These are phyloP conservation scores for Drosophila carrolli DNA, from an alignment of 1,140 invertebrate genomes.

Conservation along the genomic window DNA sequence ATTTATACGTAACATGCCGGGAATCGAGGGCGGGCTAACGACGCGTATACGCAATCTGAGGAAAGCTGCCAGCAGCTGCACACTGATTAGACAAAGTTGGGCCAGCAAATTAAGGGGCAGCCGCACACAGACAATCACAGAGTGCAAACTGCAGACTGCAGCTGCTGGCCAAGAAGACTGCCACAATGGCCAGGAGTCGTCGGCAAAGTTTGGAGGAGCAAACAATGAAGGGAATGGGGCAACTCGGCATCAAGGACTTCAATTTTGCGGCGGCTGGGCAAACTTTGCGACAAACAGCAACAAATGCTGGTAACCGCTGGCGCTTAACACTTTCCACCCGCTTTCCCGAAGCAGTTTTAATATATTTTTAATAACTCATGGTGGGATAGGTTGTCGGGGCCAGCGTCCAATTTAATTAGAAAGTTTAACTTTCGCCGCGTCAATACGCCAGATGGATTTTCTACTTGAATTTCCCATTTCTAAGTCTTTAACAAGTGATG, in stretches of 20 bases:
- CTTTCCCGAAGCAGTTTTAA: conserved; percentile 31
- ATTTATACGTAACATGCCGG: no score
- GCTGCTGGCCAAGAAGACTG: conserved; percentile 41
- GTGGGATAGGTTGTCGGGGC: background rate
- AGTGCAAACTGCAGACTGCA: conserved; percentile 48
- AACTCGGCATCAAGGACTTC: conserved; percentile 36
- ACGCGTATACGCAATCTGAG: conserved; percentile 35
- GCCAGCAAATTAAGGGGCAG: conserved; percentile 43
- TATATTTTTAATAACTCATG: conserved; percentile 57
- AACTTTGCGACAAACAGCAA: conserved; percentile 53
- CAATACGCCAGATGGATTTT: conserved; percentile 33
- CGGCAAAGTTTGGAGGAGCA: conserved; percentile 21
- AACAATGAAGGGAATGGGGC: conserved; percentile 31
- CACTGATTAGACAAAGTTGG: conserved; percentile 53
- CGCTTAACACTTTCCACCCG: conserved; percentile 61
- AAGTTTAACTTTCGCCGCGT: conserved; percentile 28
- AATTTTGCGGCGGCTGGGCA: conserved; percentile 53
- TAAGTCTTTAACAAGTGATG: background rate
- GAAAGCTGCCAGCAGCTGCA: conserved; percentile 31
- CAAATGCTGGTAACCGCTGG: conserved; percentile 66
- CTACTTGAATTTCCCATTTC: conserved; percentile 3
- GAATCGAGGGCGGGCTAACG: conserved; percentile 4
- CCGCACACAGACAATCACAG: conserved; percentile 24
- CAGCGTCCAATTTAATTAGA: conserved; percentile 55
- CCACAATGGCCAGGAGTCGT: conserved; percentile 37